Evolutionary conservation across 2,113 vertebrate species (phyloP).

Genomic region (Phodopus roborovskii): DNA sequence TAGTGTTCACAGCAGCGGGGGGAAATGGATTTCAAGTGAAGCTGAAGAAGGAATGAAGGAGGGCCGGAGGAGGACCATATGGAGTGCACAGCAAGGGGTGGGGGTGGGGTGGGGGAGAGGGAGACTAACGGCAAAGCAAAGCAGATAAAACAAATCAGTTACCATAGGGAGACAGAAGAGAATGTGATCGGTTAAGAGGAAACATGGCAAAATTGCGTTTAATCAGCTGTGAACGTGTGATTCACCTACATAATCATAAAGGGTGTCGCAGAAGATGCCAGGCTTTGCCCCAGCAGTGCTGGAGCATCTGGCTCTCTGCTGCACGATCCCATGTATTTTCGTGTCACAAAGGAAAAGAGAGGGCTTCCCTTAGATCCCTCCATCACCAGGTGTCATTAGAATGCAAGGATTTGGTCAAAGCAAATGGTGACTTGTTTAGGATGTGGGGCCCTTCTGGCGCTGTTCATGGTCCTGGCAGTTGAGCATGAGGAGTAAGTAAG

Average conservation of each 20-base stretch:
- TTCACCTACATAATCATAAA: slow-evolving; percentile 64
- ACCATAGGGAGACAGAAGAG: not conserved
- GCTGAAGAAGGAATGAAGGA: not conserved
- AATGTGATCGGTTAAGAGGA: slow-evolving; percentile 21
- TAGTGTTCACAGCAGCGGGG: not conserved
- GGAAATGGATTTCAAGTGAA: not conserved
- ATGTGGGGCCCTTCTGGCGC: not conserved
- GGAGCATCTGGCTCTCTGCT: slow-evolving; percentile 32
- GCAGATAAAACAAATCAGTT: not conserved
- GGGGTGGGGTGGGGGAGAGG: fast-evolving
- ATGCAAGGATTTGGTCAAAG: not conserved
- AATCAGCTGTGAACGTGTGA: slow-evolving; percentile 51
- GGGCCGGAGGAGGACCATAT: not conserved
- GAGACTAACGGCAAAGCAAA: not conserved
- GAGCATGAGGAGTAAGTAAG: not conserved
- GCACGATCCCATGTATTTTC: not conserved
- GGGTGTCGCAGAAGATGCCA: slow-evolving; percentile 63
- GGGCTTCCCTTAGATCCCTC: not conserved
- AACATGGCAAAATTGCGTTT: slow-evolving; percentile 2
- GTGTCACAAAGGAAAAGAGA: slow-evolving; percentile 1
- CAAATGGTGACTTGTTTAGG: not conserved
- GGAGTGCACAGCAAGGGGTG: too few relatives aligned
- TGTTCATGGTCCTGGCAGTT: not conserved
- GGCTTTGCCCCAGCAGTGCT: slow-evolving; percentile 11
- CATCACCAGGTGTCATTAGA: not conserved